These are phyloP conservation scores for Lipophrys pholis DNA, from an alignment of 2,113 vertebrate species.

Conservation along the genomic window DNA sequence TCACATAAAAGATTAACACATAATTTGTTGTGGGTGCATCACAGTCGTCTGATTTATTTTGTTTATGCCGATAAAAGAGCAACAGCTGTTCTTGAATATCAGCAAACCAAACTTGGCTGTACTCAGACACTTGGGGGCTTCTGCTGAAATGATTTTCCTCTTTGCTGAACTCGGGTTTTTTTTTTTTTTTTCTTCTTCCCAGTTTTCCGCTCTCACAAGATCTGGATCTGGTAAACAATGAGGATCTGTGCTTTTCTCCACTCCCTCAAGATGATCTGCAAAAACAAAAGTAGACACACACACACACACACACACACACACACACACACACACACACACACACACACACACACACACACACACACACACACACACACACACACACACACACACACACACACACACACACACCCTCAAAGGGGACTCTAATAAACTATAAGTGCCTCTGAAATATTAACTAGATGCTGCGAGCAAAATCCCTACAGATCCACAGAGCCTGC, in stretches of 20 bases:
- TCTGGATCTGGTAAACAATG: constrained; percentile 54
- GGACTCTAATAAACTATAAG: constrained; percentile 84
- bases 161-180: too few relatives aligned
- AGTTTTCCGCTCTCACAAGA: constrained; percentile 41
- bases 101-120: constrained; percentile 60
- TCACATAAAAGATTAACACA: constrained; percentile 37
- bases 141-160: constrained; percentile 31
- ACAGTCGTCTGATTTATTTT: constrained; percentile 46
- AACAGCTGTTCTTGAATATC: constrained; percentile 59
- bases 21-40: constrained; percentile 25
- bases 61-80: constrained; percentile 62
- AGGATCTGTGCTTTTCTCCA: constrained; percentile 24
- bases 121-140: constrained; percentile 43
- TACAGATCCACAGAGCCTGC: constrained; percentile 72
- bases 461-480: constrained; percentile 79
- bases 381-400: constrained; percentile 18
- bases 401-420: constrained; percentile 53
- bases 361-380: too few relatives aligned
- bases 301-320: too few relatives aligned
- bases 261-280: constrained; percentile 30
- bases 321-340: too few relatives aligned
- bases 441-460: constrained; percentile 88
- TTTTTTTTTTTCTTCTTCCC: too few relatives aligned
- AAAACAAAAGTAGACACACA: too few relatives aligned
- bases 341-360: too few relatives aligned